Evolutionary conservation across 2,888 invertebrate species (phyloP), one percentile per base, ranked within the genome.

Genomic region (Cosmorhoe ocellata): DNA sequence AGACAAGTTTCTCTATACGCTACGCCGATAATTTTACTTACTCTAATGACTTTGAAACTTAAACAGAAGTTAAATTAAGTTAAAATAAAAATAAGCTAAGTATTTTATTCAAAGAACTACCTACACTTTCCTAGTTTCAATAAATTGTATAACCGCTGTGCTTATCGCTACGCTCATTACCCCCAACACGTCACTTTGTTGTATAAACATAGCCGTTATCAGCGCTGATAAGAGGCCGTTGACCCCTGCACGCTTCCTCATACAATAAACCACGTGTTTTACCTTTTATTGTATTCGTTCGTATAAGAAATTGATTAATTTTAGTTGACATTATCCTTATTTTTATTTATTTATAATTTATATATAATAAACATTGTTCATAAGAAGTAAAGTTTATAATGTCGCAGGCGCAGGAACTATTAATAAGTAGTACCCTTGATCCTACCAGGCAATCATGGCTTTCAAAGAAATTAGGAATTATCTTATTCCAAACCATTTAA

Each of bases 201-300:
- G 64, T 71, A 74, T 74, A 72, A 77, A 77, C 77, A 79, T 51
- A 63, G 56, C 36, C 59, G 69, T 79, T 84, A 84, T 84, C 83
- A 75, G 59, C 24, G 44, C 55, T 76, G 85, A 84, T 84, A 85
- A 78, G 59, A 44, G 76, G 70, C 58, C 72, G 69, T 69, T 76
- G 79, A 80, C 75, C 79, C 63, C 61, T 10, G 37, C 51, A 61
- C 49, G 68, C 72, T 79, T 77, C 78, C 80, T 76, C 59, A 67
- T 75, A 56, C 53, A 37, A 44, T 22, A 27, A 32, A 46, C 66
- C 76, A 77, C 76, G 74, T 69, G 75, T 67, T 49, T 56, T 50
- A 54, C 55, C 54, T 56, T 56, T 44, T 41, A 46, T 53, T 37
- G 26, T 39, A 14, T 38, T 42, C 36, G 24, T 69, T 69, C 4